Base-by-base conservation (phyloP, 2,888 invertebrate genomes). In the Papilio demoleus region DNA sequence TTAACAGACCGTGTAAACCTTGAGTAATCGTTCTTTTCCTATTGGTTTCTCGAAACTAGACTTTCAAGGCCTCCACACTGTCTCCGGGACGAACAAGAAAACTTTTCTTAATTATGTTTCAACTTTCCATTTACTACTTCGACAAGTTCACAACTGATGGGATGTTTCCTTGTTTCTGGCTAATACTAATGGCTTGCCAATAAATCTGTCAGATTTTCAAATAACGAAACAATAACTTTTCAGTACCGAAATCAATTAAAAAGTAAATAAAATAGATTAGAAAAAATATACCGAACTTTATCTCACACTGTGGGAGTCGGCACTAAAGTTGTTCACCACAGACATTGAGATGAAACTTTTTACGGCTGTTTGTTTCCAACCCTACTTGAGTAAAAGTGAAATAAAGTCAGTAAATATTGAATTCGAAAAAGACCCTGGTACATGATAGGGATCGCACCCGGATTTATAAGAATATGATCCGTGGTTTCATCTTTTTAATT, bases 61-160 rank as follows among this genome's bases (percentile, higher is more conserved):
- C 34, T 59, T 58, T 17, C 42, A 59, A 59, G 65, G 58, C 59
- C 45, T 53, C 6, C 19, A 27, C 42, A 22, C 14, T 59, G 59
- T 65, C 36, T 45, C 45, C 59, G 58, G n/a, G 11, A 11, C 4
- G 22, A 65, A 65, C 40, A 34, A 59, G 65, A 61, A 65, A 65
- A 65, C 40, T 65, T 58, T 58, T 31, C 22, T 17, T 19, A 56
- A 42, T 34, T 58, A 63, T 14, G 27, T 31, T 27, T 74, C 77
- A 74, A 68, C 74, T 77, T 76, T 74, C 76, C 73, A 45, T 75
- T 74, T 75, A 79, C 78, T 82, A 50, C 27, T 50, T 50, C 27
- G 27, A 50, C 11, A 24, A 24, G 22, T 24, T 45, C 11, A 47
- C 24, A 56, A 56, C 27, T 53, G 8, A 53, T 9, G n/a, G 27